These are phyloP conservation scores for Naja naja DNA, from an alignment of 2,113 vertebrate species.

Conservation along the genomic window DNA sequence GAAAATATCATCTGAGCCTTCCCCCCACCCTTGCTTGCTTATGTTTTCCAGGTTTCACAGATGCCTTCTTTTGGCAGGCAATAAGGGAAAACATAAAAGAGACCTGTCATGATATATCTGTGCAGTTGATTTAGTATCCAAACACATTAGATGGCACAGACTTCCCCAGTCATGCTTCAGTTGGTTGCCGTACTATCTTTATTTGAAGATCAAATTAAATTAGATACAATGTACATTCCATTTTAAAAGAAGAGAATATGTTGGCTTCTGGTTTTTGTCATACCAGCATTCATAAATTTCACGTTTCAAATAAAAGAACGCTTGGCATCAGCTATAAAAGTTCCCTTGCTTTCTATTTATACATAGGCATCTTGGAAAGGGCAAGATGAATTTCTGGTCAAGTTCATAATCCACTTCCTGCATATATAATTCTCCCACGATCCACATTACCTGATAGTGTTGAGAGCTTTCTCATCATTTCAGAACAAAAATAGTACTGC, in stretches of 20 bases:
- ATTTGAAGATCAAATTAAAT: constrained; percentile 7
- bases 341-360: background rate
- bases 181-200: background rate
- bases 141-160: constrained; percentile 1
- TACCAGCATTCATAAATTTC: background rate
- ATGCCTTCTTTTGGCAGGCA: constrained; percentile 6
- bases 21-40: background rate
- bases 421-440: background rate
- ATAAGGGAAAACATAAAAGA: constrained; percentile 9
- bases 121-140: background rate
- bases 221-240: background rate
- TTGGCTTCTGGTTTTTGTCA: background rate
- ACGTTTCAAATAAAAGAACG: background rate
- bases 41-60: constrained; percentile 1
- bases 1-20: background rate
- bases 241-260: background rate
- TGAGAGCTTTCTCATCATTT: background rate
- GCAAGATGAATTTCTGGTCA: background rate
- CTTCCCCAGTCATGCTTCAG: background rate
- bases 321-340: background rate
- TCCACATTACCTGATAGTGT: background rate
- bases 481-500: background rate
- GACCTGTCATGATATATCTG: background rate
- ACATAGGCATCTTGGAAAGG: background rate
- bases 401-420: background rate